A percentile compares a stretch with the other conserved stretches of the same genome.
Evolutionary conservation across 53 echinoderm and acorn worm species (phyloP).

Genomic region (Temnopleurus reevesii): DNA sequence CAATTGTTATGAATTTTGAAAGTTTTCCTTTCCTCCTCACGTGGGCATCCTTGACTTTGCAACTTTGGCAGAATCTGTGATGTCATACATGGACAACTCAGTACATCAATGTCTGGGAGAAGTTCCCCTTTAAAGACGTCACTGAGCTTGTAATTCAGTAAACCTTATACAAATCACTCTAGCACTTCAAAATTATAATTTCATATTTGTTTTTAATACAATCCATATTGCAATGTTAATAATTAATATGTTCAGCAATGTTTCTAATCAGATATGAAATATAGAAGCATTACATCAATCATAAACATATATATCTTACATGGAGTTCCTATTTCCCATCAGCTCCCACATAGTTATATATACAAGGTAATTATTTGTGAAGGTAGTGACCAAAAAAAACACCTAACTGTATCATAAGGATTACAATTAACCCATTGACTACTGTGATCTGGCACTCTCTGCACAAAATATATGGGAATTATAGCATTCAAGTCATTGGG

Average conservation of each 20-base stretch:
- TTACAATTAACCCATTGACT: too few species aligned
- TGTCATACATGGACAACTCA: too few species aligned
- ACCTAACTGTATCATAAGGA: not conserved
- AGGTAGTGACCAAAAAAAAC: not conserved
- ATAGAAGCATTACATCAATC: not conserved
- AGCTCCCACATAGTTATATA: not conserved
- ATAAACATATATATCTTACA: not conserved
- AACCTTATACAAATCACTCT: not conserved
- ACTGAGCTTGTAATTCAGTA: too few species aligned
- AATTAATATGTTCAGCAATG: not conserved
- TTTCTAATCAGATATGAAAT: not conserved
- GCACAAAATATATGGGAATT: not conserved
- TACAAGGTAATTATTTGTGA: not conserved
- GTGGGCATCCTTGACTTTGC: too few species aligned
- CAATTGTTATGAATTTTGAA: too few species aligned
- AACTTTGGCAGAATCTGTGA: too few species aligned
- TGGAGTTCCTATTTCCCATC: not conserved
- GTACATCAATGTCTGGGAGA: too few species aligned
- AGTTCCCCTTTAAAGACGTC: too few species aligned
- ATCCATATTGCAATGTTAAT: constrained; percentile 13
- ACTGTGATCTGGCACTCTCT: too few species aligned
- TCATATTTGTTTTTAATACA: constrained; percentile 6
- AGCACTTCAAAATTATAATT: not conserved
- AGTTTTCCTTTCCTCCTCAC: too few species aligned
- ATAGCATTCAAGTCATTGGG: not conserved